These are phyloP conservation scores for Macrotus californicus DNA, from an alignment of 2,113 vertebrate species.

Conservation along the genomic window DNA sequence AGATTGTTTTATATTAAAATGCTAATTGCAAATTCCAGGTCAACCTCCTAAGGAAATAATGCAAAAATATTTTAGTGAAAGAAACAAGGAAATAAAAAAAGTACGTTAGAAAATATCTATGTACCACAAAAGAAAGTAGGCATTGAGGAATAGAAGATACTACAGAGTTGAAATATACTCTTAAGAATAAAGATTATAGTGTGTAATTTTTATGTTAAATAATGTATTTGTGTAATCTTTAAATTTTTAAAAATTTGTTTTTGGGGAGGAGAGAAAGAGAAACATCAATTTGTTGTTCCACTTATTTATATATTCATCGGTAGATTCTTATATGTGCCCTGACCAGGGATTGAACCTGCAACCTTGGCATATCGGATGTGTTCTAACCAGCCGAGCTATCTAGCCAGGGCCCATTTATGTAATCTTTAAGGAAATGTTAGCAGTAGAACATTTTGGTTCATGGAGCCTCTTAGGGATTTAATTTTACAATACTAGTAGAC, in stretches of 20 bases:
- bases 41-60: not conserved
- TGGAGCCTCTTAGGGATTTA: not conserved
- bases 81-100: not conserved
- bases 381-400: no score
- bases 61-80: constrained; percentile 11
- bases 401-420: no score
- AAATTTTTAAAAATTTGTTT: no score
- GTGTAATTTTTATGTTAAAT: not conserved
- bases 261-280: no score
- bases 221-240: not conserved
- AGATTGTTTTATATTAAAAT: constrained; percentile 19
- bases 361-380: no score
- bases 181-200: not conserved
- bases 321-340: no score
- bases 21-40: not conserved
- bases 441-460: not conserved
- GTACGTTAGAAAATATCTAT: not conserved
- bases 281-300: no score
- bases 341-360: no score
- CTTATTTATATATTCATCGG: no score
- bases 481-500: not conserved
- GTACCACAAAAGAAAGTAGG: not conserved
- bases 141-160: not conserved
- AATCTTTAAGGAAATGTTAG: not conserved
- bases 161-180: not conserved